Evolutionary conservation across 2,797 vertebrate genomes (phyloP).

Genomic region (Danio tinwini): DNA sequence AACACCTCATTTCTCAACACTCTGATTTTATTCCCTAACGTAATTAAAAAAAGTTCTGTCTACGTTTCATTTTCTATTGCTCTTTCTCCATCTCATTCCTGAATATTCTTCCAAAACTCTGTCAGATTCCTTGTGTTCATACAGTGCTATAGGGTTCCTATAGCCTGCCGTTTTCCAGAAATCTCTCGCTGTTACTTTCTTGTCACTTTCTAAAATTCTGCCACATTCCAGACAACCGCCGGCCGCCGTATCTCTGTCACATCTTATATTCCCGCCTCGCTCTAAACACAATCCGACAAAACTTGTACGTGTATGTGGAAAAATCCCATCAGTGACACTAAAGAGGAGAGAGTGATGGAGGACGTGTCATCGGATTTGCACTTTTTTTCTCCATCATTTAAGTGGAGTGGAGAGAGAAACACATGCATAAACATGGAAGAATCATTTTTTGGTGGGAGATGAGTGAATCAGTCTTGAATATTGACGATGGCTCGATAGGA

Average conservation of each 20-base stretch:
- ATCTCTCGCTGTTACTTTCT: constrained; percentile 68
- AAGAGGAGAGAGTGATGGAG: constrained; percentile 56
- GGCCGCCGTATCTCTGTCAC: constrained; percentile 70
- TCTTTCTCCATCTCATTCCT: constrained; percentile 38
- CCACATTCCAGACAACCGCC: constrained; percentile 66
- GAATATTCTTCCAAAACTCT: constrained; percentile 33
- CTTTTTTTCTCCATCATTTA: constrained; percentile 49
- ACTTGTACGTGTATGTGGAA: constrained; percentile 61
- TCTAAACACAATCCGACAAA: constrained; percentile 59
- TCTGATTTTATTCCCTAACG: constrained; percentile 50
- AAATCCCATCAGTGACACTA: constrained; percentile 58
- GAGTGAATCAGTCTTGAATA: neutral
- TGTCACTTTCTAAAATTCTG: constrained; percentile 72
- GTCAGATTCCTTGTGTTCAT: constrained; percentile 38
- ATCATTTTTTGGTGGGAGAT: constrained; percentile 47
- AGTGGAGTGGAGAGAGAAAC: neutral
- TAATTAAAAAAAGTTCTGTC: constrained; percentile 54
- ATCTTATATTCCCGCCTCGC: constrained; percentile 67
- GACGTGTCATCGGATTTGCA: constrained; percentile 64
- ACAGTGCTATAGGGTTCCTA: constrained; percentile 33
- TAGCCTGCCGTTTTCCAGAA: constrained; percentile 47
- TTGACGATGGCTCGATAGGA: neutral
- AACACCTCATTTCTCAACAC: constrained; percentile 64
- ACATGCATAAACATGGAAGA: constrained; percentile 48
- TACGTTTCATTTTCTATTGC: constrained; percentile 32